Percentiles rank a stretch among this genome's conserved stretches.
Evolutionary conservation across 2,113 vertebrate species (phyloP).

Genomic region (Apteryx owenii): DNA sequence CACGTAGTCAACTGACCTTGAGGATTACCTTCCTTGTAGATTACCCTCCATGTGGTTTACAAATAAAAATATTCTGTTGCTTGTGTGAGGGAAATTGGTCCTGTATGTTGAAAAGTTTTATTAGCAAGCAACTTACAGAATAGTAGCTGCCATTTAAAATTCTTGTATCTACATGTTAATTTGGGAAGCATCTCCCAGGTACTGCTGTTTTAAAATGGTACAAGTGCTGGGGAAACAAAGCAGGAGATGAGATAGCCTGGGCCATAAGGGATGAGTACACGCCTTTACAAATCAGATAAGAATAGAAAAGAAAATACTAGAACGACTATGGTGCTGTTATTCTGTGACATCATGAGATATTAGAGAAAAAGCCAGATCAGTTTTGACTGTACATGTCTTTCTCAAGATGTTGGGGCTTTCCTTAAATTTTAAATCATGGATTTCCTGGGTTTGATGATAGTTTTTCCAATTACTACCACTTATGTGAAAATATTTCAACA

Average conservation of each 20-base stretch:
- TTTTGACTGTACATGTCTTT: fast-evolving
- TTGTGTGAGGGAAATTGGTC: not conserved
- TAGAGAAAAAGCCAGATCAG: not conserved
- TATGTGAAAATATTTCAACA: not conserved
- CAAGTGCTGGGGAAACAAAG: not conserved
- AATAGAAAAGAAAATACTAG: not conserved
- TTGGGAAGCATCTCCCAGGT: not conserved
- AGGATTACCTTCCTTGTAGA: not conserved
- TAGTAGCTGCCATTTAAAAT: not conserved
- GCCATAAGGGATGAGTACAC: not conserved
- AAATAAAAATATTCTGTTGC: not conserved
- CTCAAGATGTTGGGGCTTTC: not conserved
- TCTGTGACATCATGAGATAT: not conserved
- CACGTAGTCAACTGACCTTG: not conserved
- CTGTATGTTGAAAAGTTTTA: not conserved
- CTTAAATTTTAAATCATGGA: not conserved
- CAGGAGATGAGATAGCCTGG: not conserved
- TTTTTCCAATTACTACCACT: not conserved
- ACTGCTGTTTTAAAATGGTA: not conserved
- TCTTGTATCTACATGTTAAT: not conserved
- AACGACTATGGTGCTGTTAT: not conserved
- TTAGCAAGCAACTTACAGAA: not conserved
- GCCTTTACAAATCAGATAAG: not conserved
- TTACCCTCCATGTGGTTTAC: not conserved
- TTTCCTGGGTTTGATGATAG: not conserved